Evolutionary conservation across 2,888 invertebrate genomes (phyloP).

Genomic region (Norana najaformis): DNA sequence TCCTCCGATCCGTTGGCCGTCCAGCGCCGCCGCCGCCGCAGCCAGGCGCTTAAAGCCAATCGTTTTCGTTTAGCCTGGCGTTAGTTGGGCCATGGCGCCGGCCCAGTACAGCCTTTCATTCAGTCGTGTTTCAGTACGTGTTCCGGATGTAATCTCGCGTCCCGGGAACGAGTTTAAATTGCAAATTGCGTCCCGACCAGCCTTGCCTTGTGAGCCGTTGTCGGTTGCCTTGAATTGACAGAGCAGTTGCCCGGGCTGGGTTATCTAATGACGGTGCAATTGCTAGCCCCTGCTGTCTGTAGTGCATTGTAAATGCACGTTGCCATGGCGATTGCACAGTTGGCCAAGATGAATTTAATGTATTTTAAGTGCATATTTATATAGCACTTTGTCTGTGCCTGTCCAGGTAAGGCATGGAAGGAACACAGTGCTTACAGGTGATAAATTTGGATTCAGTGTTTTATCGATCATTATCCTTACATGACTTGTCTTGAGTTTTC

Average conservation of each 20-base stretch:
- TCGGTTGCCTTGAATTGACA: too few relatives aligned
- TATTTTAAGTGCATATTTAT: neutral
- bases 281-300: neutral
- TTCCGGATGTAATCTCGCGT: neutral
- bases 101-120: neutral
- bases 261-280: neutral
- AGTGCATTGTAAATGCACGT: neutral
- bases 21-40: neutral
- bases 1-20: neutral
- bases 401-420: neutral
- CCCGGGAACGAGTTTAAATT: constrained; percentile 7
- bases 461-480: too few relatives aligned
- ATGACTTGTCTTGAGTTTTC: too few relatives aligned
- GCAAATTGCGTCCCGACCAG: constrained; percentile 24
- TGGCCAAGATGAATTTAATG: neutral
- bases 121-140: neutral
- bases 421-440: neutral
- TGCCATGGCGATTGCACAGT: neutral
- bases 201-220: neutral
- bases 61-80: constrained; percentile 13
- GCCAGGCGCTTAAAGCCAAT: neutral
- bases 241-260: neutral
- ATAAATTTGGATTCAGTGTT: neutral
- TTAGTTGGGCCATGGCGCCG: neutral
- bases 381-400: neutral